Percentiles rank a stretch among this genome's conserved stretches.
These are phyloP conservation scores for Gonocerus acuteangulatus DNA, from an alignment of 2,888 invertebrate species.

Conservation along the genomic window DNA sequence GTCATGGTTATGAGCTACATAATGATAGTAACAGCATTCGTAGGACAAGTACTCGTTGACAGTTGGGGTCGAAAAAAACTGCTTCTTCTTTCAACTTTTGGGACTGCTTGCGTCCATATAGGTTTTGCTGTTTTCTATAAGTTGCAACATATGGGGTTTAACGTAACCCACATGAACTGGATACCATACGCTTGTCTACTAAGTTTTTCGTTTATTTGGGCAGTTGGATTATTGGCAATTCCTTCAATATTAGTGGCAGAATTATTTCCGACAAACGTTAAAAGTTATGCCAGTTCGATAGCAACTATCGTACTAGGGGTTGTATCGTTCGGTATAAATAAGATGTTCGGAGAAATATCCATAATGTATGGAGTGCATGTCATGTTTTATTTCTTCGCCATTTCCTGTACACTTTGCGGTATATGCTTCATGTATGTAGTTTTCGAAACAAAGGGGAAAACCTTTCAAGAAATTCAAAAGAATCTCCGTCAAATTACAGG, in stretches of 20 bases:
- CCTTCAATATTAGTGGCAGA: constrained; percentile 33
- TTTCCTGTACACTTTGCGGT: constrained; percentile 17
- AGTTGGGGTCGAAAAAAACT: constrained; percentile 33
- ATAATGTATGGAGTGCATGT: constrained; percentile 20
- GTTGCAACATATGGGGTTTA: no score
- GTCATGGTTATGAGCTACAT: constrained; percentile 36
- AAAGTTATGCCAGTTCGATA: constrained; percentile 33
- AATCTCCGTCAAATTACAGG: constrained; percentile 12
- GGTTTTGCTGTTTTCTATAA: no score
- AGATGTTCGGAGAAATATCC: constrained; percentile 27
- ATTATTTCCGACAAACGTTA: constrained; percentile 35
- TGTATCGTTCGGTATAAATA: constrained; percentile 33
- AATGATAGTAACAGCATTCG: constrained; percentile 30
- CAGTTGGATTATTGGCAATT: constrained; percentile 49
- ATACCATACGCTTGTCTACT: constrained; percentile 49
- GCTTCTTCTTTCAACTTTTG: constrained; percentile 28
- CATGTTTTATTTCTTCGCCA: constrained; percentile 33
- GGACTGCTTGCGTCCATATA: neutral
- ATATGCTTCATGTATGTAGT: constrained; percentile 30
- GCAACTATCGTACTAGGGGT: constrained; percentile 32
- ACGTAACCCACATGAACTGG: constrained; percentile 38
- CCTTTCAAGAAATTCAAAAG: constrained; percentile 34
- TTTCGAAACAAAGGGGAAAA: constrained; percentile 37
- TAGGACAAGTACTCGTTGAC: constrained; percentile 33
- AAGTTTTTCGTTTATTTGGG: constrained; percentile 52